Percentiles rank a stretch among this genome's conserved stretches.
These are phyloP conservation scores for Euthynnus affinis DNA, from an alignment of 2,797 vertebrate genomes.

Conservation along the genomic window DNA sequence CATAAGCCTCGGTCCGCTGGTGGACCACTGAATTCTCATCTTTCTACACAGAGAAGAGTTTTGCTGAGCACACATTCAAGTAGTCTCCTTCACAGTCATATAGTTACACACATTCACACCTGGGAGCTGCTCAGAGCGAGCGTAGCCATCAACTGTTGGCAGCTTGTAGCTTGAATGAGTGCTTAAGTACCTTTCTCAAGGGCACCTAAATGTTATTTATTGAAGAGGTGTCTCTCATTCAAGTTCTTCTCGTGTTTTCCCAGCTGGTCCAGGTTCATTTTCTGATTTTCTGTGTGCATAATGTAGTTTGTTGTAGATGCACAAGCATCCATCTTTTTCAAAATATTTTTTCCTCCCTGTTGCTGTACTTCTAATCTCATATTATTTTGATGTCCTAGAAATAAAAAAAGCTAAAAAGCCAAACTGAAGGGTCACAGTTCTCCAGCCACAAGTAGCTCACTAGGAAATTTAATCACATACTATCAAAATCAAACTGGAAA, in stretches of 20 bases:
- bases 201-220: slow-evolving; percentile 42
- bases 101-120: slow-evolving; percentile 54
- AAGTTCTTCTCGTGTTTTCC: slow-evolving; percentile 3
- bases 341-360: too few species aligned
- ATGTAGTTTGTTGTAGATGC: not conserved
- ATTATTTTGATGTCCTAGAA: too few species aligned
- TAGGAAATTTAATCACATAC: not conserved
- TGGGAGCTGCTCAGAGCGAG: slow-evolving; percentile 38
- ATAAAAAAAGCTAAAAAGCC: too few species aligned
- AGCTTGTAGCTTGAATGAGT: slow-evolving; percentile 29
- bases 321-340: not conserved
- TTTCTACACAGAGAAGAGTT: slow-evolving; percentile 54
- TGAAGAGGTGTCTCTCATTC: slow-evolving; percentile 48
- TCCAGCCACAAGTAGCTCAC: not conserved
- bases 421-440: not conserved
- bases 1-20: slow-evolving; percentile 40
- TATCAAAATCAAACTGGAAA: not conserved
- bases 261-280: not conserved
- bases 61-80: slow-evolving; percentile 45
- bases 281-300: not conserved
- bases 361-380: too few species aligned
- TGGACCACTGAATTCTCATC: slow-evolving; percentile 59
- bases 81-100: slow-evolving; percentile 35
- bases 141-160: slow-evolving; percentile 32
- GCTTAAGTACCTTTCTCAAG: slow-evolving; percentile 45